phyloP scores from a whole-genome alignment of 2,113 vertebrate genomes.

The Coregonus clupeaformis region DNA sequence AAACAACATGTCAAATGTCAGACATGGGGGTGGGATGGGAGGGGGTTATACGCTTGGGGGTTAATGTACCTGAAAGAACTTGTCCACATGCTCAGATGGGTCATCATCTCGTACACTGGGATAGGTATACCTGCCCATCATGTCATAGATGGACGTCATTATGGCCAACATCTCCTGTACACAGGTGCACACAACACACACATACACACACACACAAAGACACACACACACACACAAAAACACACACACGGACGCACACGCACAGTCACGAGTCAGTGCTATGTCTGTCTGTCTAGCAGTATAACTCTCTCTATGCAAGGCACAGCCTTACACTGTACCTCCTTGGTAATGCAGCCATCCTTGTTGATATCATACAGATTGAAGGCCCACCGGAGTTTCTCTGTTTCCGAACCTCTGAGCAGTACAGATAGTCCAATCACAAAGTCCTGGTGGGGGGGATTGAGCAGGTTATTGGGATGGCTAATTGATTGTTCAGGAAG shows the following conservation, averaged over 20 bases:
- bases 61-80: constrained; percentile 82
- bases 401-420: constrained; percentile 84
- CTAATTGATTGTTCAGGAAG: neutral
- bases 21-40: neutral
- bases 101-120: constrained; percentile 83
- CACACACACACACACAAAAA: too few relatives aligned
- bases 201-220: too few relatives aligned
- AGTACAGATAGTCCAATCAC: constrained; percentile 87
- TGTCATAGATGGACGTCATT: constrained; percentile 90
- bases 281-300: neutral
- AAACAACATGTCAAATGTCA: neutral
- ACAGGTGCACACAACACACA: constrained; percentile 8
- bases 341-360: constrained; percentile 87
- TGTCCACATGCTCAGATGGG: constrained; percentile 85
- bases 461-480: neutral
- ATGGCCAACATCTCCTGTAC: constrained; percentile 88
- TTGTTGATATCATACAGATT: constrained; percentile 92
- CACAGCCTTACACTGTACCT: constrained; percentile 64
- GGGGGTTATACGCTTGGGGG: neutral
- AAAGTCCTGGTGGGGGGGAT: constrained; percentile 75
- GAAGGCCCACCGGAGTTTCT: constrained; percentile 91
- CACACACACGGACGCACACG: neutral
- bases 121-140: constrained; percentile 89
- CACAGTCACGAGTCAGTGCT: neutral
- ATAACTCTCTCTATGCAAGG: neutral